A percentile compares a stretch with the other conserved stretches of the same genome.
These are phyloP conservation scores for Cephus sareptanus DNA, from an alignment of 2,888 invertebrate genomes.

Conservation along the genomic window DNA sequence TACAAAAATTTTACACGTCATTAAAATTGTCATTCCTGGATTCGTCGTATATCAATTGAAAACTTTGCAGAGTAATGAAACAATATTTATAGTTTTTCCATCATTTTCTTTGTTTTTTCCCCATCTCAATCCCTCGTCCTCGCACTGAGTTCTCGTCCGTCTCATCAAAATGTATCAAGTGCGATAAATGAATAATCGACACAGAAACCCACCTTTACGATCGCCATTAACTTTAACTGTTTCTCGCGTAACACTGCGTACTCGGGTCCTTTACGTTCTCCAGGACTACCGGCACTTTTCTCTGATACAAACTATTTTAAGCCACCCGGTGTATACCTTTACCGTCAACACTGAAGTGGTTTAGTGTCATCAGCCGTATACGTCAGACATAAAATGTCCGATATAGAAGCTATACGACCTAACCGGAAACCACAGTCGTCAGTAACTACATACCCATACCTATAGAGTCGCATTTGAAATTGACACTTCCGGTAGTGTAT, in stretches of 20 bases:
- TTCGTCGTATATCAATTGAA: neutral
- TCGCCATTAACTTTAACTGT: constrained; percentile 20
- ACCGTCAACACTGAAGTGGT: neutral
- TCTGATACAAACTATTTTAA: constrained; percentile 10
- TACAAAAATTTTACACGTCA: too few species aligned
- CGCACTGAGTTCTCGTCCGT: neutral
- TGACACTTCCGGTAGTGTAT: neutral
- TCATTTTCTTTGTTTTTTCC: neutral
- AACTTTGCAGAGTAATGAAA: neutral
- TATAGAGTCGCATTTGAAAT: neutral
- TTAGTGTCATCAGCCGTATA: neutral
- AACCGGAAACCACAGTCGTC: neutral
- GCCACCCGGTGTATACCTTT: constrained; percentile 5
- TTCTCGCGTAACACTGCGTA: constrained; percentile 13
- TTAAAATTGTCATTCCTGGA: too few species aligned
- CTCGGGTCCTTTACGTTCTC: neutral
- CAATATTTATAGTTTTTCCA: neutral
- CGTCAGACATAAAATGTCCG: neutral
- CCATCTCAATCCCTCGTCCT: neutral
- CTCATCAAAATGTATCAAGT: constrained; percentile 21
- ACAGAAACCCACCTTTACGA: constrained; percentile 9
- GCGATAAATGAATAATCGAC: constrained; percentile 17
- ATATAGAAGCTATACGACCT: neutral
- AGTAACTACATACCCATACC: neutral
- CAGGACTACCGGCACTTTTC: neutral